Conservation (phyloP, 2,888 invertebrate genomes). For the Conchocele bisecta region DNA sequence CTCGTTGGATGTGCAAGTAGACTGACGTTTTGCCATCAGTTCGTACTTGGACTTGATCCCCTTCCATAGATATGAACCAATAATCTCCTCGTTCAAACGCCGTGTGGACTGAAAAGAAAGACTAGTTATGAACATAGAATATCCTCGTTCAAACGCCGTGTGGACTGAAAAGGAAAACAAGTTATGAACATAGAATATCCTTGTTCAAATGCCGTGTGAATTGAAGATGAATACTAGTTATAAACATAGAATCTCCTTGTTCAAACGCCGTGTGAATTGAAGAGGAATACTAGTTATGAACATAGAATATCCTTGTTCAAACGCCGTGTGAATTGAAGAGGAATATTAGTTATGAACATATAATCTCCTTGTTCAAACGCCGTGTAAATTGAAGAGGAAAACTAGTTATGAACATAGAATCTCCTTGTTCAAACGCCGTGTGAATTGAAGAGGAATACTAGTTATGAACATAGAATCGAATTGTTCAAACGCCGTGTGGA, state of each 20-base stretch:
- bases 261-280: constrained; percentile 7
- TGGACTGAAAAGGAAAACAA: constrained; percentile 8
- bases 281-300: not conserved
- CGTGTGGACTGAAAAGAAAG: constrained; percentile 10
- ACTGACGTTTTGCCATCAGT: constrained; percentile 14
- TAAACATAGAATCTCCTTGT: constrained; percentile 7
- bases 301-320: too few relatives aligned
- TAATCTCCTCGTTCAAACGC: constrained; percentile 3
- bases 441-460: too few relatives aligned
- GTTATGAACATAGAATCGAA: too few relatives aligned
- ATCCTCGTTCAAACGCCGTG: not conserved
- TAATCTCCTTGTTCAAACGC: too few relatives aligned
- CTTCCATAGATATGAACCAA: not conserved
- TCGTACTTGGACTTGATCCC: constrained; percentile 4
- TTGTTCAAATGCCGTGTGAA: not conserved
- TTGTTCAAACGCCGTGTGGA: too few relatives aligned
- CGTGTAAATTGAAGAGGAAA: too few relatives aligned
- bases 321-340: too few relatives aligned
- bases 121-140: not conserved
- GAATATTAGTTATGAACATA: too few relatives aligned
- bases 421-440: too few relatives aligned
- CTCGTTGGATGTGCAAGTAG: constrained; percentile 7
- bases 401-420: too few relatives aligned
- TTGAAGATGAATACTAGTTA: constrained; percentile 2
- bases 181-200: constrained; percentile 8